Evolutionary conservation across 2,888 invertebrate species (phyloP).

Genomic region (Furcula furcula): DNA sequence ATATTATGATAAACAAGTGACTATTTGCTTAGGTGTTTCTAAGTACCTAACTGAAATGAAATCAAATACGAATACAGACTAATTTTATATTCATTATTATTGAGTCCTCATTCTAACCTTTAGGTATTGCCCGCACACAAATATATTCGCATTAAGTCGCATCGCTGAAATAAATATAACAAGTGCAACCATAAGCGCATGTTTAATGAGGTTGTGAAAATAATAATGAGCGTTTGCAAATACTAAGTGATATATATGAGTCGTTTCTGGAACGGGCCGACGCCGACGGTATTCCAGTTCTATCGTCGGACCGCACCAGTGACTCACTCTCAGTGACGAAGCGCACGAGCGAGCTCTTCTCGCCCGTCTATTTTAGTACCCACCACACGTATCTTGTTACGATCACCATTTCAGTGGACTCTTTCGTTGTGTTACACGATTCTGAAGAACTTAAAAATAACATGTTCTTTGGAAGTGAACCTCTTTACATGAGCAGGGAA

Average conservation of each 20-base stretch:
- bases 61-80: no score
- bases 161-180: neutral
- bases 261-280: slow-evolving; percentile 29
- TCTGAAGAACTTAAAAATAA: slow-evolving; percentile 6
- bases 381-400: slow-evolving; percentile 69
- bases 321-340: slow-evolving; percentile 41
- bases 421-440: slow-evolving; percentile 20
- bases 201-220: neutral
- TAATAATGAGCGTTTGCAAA: slow-evolving; percentile 19
- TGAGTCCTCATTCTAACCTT: neutral
- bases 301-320: slow-evolving; percentile 26
- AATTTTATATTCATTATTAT: neutral
- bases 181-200: neutral
- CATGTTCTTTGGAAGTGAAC: neutral
- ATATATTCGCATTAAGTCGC: neutral
- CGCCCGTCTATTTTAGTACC: slow-evolving; percentile 51
- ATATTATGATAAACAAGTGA: no score
- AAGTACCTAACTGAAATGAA: no score
- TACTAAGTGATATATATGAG: slow-evolving; percentile 30
- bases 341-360: slow-evolving; percentile 33
- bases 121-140: neutral
- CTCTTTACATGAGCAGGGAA: neutral
- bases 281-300: slow-evolving; percentile 28
- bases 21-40: no score
- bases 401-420: slow-evolving; percentile 59